A percentile compares a stretch with the other conserved stretches of the same genome.
Conservation (phyloP, 2,888 invertebrate species). For the Troglohyphantes excavatus region DNA sequence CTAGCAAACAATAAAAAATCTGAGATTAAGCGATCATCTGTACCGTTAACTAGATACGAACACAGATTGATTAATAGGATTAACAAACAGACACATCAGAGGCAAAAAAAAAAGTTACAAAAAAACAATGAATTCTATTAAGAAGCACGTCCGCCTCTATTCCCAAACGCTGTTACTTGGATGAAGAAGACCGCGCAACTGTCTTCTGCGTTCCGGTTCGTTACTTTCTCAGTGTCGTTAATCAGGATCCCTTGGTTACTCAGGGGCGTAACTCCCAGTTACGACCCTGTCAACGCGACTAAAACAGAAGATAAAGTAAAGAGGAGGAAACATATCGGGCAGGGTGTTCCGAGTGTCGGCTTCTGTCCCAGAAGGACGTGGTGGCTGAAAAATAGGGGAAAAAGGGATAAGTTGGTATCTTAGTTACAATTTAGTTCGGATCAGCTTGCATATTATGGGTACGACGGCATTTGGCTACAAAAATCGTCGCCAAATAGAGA, state of each 20-base stretch:
- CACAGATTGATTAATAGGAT: background rate
- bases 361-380: background rate
- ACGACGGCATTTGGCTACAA: too few relatives aligned
- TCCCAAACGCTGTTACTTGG: slow-evolving; percentile 10
- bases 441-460: too few relatives aligned
- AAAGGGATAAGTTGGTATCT: too few relatives aligned
- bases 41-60: background rate
- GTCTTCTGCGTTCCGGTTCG: slow-evolving; percentile 44
- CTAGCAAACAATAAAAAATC: too few relatives aligned
- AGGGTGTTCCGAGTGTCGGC: background rate
- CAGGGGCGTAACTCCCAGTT: slow-evolving; percentile 35
- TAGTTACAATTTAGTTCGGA: too few relatives aligned
- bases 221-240: slow-evolving; percentile 49
- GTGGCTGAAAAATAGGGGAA: too few relatives aligned
- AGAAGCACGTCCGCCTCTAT: slow-evolving; percentile 26
- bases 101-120: background rate
- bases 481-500: too few relatives aligned
- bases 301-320: slow-evolving; percentile 33
- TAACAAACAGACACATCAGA: background rate
- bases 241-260: slow-evolving; percentile 47
- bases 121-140: background rate
- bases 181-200: slow-evolving; percentile 44
- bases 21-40: too few relatives aligned
- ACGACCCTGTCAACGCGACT: slow-evolving; percentile 34
- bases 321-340: background rate